Conservation (phyloP, 2,888 invertebrate species). For the Atethmia centrago region DNA sequence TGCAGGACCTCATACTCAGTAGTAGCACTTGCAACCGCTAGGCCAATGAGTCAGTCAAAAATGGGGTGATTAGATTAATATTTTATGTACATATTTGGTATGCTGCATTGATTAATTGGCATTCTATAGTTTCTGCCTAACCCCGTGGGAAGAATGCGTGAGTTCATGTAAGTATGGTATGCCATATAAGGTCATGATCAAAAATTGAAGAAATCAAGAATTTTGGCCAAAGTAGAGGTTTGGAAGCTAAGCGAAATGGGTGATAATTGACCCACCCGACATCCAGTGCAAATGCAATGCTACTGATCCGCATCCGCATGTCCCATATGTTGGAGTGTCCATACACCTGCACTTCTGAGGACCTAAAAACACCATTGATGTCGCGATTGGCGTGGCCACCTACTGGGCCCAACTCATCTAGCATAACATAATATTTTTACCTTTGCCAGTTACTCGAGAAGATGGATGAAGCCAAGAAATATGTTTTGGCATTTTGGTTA, state of each 20-base stretch:
- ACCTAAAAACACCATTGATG: neutral
- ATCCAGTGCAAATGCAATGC: neutral
- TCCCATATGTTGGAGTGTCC: neutral
- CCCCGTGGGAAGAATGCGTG: no score
- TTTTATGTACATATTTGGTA: no score
- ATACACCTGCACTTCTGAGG: neutral
- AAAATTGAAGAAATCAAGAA: neutral
- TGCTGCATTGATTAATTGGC: no score
- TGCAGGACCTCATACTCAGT: no score
- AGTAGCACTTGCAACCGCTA: no score
- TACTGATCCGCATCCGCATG: neutral
- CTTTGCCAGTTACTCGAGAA: neutral
- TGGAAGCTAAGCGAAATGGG: neutral
- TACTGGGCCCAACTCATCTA: neutral
- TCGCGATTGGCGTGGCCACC: neutral
- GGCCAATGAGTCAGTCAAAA: no score
- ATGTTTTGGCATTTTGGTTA: neutral
- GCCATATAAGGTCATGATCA: neutral
- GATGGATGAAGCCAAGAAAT: neutral
- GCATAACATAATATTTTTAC: neutral
- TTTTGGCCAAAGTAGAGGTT: neutral
- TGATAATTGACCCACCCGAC: neutral
- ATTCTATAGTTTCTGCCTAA: no score
- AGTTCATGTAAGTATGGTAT: no score
- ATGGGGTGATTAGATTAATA: no score